Base-by-base conservation (phyloP, 2,888 invertebrate species). In the Masnerella sp. region DNA sequence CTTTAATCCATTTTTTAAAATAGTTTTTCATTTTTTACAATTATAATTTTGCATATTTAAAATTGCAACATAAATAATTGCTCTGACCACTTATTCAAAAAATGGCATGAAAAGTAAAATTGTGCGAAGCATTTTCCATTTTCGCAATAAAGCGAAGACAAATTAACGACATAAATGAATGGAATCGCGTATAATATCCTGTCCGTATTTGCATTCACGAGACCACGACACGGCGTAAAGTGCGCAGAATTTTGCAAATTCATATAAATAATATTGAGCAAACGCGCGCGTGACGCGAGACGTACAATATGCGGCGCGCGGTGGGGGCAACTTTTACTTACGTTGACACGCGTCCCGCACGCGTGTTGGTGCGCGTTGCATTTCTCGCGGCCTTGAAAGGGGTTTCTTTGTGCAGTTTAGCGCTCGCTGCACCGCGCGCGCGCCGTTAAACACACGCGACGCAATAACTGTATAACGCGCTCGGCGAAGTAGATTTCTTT, bases 391-490 rank as follows among this genome's bases (percentile, higher is more conserved):
- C 87, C 87, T 87, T 87, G 86, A 86, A 82, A 83, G 83, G 79
- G 83, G 81, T 82, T n/a, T 86, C 86, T 87, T 86, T 87, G 87
- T 87, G 85, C 83, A 76, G 82, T 82, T 79, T 77, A 82, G 81
- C 82, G 78, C 77, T 81, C 79, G 77, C 79, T 79, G 77, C 76
- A 65, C 74, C 62, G 65, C 76, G 67, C 58, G 75, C 68, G 59
- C 20, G 56, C 62, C 58, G 51, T 65, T 61, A 64, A 65, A 78
- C 69, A 71, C 71, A 74, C 61, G 69, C 73, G 74, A 72, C 72
- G 75, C 71, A 71, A 75, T 69, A 71, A 74, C 62, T 69, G 74
- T 74, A 75, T 69, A 74, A 74, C 74, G 61, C 65, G 67, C 52
- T 51, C 69, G 74, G 54, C 69, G 71, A 74, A 74, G 67, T 68